These are phyloP conservation scores for Mesembrinibis cayennensis DNA, from an alignment of 2,113 vertebrate genomes.

Conservation along the genomic window DNA sequence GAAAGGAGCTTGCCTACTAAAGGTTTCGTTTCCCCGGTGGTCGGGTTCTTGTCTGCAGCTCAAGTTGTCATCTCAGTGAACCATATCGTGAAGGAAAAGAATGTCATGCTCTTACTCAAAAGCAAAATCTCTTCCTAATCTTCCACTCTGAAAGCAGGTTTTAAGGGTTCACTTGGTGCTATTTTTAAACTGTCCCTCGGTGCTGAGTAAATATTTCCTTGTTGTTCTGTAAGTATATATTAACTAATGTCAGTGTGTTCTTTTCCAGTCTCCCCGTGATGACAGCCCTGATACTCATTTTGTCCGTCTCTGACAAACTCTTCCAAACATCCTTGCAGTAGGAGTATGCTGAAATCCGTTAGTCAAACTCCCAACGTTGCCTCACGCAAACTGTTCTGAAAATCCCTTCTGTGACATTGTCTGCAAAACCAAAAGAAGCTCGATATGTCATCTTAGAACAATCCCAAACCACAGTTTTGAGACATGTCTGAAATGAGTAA, in stretches of 20 bases:
- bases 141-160: background rate
- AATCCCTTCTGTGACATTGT: background rate
- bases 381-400: background rate
- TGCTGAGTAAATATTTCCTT: background rate
- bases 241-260: background rate
- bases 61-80: background rate
- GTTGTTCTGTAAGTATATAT: background rate
- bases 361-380: background rate
- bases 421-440: background rate
- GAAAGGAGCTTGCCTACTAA: background rate
- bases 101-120: background rate
- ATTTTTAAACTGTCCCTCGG: background rate
- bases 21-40: background rate
- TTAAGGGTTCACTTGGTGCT: background rate
- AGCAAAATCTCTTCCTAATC: background rate
- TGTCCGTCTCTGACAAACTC: background rate
- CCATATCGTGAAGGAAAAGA: background rate
- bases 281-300: background rate
- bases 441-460: background rate
- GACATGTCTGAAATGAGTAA: background rate
- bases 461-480: background rate
- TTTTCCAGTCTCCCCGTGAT: background rate
- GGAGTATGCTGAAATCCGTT: conserved; percentile 23
- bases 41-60: background rate
- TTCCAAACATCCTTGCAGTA: background rate